phyloP scores from a whole-genome alignment of 2,113 vertebrate genomes.

The Heliornis fulica region DNA sequence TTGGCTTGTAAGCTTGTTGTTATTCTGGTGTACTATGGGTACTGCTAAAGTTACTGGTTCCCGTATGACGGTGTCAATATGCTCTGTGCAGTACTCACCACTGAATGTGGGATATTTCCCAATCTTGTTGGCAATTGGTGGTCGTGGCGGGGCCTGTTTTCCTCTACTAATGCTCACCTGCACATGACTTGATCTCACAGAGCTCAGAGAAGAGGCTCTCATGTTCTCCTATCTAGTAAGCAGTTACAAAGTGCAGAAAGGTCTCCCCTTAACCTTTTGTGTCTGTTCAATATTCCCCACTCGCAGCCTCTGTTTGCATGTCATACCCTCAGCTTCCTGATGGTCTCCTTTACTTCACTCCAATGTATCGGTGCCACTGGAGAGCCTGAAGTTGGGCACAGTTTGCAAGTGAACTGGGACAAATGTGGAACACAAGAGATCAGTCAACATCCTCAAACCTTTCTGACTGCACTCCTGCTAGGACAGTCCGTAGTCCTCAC shows the following conservation, averaged over 20 bases:
- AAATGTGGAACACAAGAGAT: not conserved
- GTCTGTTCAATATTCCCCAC: not conserved
- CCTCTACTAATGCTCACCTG: fast-evolving
- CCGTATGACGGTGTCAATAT: too few species aligned
- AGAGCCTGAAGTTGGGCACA: not conserved
- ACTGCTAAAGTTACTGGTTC: fast-evolving
- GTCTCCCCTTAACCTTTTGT: not conserved
- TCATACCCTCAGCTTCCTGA: not conserved
- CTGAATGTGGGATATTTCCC: fast-evolving
- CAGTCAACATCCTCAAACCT: not conserved
- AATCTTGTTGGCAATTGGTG: not conserved
- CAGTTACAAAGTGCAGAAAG: not conserved
- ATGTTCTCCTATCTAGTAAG: not conserved
- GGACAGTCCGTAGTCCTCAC: not conserved
- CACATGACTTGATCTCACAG: not conserved
- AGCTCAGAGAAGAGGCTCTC: not conserved
- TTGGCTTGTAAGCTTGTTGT: not conserved
- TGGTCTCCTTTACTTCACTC: not conserved
- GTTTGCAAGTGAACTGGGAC: not conserved
- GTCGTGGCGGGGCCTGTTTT: not conserved
- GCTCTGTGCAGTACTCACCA: fast-evolving
- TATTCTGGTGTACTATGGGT: not conserved
- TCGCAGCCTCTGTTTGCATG: not conserved
- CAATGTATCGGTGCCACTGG: not conserved
- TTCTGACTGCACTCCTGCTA: fast-evolving